Percentiles rank a stretch among this genome's conserved stretches.
Conservation (phyloP, 2,113 vertebrate genomes). For the Sphyrna mokarran region DNA sequence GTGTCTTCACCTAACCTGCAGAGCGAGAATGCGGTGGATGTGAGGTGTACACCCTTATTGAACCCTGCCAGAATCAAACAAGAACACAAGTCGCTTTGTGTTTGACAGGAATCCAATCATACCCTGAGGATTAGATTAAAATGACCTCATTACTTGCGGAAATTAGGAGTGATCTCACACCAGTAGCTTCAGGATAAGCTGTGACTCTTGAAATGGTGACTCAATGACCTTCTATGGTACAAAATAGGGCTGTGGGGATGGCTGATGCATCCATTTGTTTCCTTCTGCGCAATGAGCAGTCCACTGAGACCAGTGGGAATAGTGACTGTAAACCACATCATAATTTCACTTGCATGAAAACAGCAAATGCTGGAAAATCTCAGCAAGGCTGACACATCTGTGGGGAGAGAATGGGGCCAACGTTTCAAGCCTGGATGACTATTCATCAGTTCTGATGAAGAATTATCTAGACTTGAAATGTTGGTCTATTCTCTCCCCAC, state of each 20-base stretch:
- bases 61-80: neutral
- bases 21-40: neutral
- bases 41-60: neutral
- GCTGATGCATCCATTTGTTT: neutral
- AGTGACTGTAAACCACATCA: neutral
- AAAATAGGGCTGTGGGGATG: neutral
- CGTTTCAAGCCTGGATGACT: no score
- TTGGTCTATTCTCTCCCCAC: no score
- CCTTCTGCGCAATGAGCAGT: neutral
- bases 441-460: no score
- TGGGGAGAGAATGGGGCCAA: no score
- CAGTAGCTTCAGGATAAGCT: neutral
- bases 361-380: no score
- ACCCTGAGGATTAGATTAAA: neutral
- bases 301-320: neutral
- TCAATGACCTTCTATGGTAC: neutral
- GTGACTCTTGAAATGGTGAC: neutral
- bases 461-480: no score
- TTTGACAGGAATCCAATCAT: neutral
- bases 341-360: neutral
- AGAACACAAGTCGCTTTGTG: neutral
- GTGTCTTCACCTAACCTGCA: neutral
- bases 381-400: no score
- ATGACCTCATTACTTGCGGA: neutral
- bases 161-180: neutral